Evolutionary conservation across 2,888 invertebrate genomes (phyloP), one percentile per base, ranked within the genome.

Genomic region (Diplazon laetatorius): DNA sequence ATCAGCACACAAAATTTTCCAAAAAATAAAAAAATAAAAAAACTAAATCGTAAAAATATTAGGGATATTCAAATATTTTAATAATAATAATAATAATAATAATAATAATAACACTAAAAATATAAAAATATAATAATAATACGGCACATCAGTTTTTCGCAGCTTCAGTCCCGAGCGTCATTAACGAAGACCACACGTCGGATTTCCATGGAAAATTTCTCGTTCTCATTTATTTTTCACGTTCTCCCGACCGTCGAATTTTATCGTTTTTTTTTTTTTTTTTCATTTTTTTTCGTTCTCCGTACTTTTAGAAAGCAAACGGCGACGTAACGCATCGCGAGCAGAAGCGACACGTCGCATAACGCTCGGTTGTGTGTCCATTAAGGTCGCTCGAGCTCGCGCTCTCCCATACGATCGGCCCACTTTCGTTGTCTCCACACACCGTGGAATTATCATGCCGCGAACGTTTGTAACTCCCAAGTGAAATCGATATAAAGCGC

Each of bases 371-470:
- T n/a, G n/a, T n/a, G n/a, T 30, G 30, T 69, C 77, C 81, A 85
- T 85, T 86, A 86, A 84, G 84, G 81, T 80, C 68, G 76, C n/a
- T 62, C 62, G 16, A 78, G 57, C 68, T 65, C n/a, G 59, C 62
- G 16, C 77, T 50, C 68, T 65, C 82, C 82, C 80, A 76, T 80
- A 83, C 82, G 84, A 87, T 88, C 87, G 85, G 85, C 87, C 85
- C 84, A 89, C 88, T 89, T 88, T 88, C 84, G 65, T 71, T 59
- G 55, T 76, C 42, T 37, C 48, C n/a, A n/a, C n/a, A 44, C 68
- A 30, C 57, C 44, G 66, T 42, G 18, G 30, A 39, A 59, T 59
- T 14, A 37, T 39, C 39, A 10, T 42, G 10, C 39, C 39, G 37
- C 39, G 14, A 18, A 18, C 30, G 62, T 60, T 68, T 25, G 62